phyloP scores from a whole-genome alignment of 1,140 invertebrate genomes.

The Matsumurasca onukii region DNA sequence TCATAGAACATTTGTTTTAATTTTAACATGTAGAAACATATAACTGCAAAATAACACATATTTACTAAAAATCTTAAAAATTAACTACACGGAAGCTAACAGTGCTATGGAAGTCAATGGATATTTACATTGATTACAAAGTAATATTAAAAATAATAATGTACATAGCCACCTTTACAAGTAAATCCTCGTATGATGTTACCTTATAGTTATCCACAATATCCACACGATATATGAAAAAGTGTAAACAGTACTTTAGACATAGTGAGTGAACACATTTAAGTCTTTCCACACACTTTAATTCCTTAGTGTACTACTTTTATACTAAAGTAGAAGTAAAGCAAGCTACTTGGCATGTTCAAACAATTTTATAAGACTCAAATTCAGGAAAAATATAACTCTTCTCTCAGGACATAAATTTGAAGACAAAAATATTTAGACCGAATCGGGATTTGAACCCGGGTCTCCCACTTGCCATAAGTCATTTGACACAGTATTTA shows the following conservation, averaged over 20 bases:
- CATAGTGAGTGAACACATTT: conserved; percentile 23
- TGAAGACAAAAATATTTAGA: too few species aligned
- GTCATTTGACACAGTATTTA: too few species aligned
- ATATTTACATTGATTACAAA: conserved; percentile 27
- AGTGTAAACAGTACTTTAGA: conserved; percentile 26
- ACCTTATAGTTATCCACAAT: conserved; percentile 9
- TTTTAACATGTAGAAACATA: conserved; percentile 24
- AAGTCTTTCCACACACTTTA: neutral
- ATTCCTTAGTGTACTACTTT: too few species aligned
- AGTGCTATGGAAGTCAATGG: neutral
- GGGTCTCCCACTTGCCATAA: too few species aligned
- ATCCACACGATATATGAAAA: conserved; percentile 21
- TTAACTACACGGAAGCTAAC: conserved; percentile 23
- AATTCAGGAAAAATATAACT: too few species aligned
- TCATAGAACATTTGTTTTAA: too few species aligned
- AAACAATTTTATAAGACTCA: too few species aligned
- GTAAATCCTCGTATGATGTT: conserved; percentile 5
- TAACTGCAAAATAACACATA: conserved; percentile 25
- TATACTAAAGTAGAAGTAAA: too few species aligned
- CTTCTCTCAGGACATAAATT: too few species aligned
- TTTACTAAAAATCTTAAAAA: conserved; percentile 15
- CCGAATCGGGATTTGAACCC: too few species aligned
- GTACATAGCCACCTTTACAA: conserved; percentile 19
- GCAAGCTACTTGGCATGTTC: too few species aligned
- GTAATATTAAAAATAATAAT: conserved; percentile 20